phyloP scores from a whole-genome alignment of 2,113 vertebrate species.

The Mastomys natalensis region DNA sequence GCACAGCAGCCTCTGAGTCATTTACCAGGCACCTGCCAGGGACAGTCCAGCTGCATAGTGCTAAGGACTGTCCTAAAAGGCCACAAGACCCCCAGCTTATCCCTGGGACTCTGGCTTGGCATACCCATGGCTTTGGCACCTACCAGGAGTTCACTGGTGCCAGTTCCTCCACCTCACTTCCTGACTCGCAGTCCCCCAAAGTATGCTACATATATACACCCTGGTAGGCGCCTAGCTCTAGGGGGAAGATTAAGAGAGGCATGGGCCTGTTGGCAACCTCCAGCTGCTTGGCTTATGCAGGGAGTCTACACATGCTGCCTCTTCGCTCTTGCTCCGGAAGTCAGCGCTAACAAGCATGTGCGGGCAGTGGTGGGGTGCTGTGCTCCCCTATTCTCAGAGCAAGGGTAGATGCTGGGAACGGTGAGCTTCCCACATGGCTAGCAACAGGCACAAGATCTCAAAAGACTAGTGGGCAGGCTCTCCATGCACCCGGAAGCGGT shows the following conservation, averaged over 20 bases:
- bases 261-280: background rate
- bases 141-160: background rate
- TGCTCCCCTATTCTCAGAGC: background rate
- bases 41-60: background rate
- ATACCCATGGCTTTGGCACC: background rate
- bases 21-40: background rate
- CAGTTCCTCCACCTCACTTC: background rate
- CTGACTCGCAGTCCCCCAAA: background rate
- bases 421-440: background rate
- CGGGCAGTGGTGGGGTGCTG: background rate
- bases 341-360: slow-evolving; percentile 20
- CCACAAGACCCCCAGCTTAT: background rate
- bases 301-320: accelerated
- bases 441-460: background rate
- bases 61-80: background rate
- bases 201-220: slow-evolving; percentile 71
- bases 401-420: background rate
- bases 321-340: slow-evolving; percentile 23
- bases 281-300: background rate
- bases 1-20: background rate
- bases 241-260: background rate
- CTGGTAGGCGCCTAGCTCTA: background rate
- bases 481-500: slow-evolving; percentile 97
- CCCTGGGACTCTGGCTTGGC: background rate
- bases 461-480: slow-evolving; percentile 79